These are phyloP conservation scores for Eupelmus urozonus DNA, from an alignment of 2,888 invertebrate species.

Conservation along the genomic window DNA sequence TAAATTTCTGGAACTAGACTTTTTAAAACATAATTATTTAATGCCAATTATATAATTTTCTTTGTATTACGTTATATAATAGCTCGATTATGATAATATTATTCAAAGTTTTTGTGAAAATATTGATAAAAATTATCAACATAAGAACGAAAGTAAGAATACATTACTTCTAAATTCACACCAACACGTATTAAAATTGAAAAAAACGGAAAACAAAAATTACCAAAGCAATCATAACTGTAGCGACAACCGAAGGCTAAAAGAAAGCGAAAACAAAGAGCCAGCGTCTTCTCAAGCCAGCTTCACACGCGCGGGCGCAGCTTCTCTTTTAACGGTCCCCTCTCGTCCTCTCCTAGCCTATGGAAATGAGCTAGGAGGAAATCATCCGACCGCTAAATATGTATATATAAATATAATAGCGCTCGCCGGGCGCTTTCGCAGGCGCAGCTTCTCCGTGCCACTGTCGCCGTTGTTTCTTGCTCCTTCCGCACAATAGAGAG, in stretches of 20 bases:
- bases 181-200: too few relatives aligned
- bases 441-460: slow-evolving; percentile 1
- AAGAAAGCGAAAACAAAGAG: slow-evolving; percentile 11
- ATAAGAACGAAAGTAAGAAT: too few relatives aligned
- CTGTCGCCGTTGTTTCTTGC: slow-evolving; percentile 15
- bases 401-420: neutral
- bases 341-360: slow-evolving; percentile 12
- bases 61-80: too few relatives aligned
- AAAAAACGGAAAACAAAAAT: too few relatives aligned
- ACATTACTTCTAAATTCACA: too few relatives aligned
- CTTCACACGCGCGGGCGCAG: slow-evolving; percentile 24
- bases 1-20: too few relatives aligned
- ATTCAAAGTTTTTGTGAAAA: too few relatives aligned
- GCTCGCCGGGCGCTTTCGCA: neutral
- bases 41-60: too few relatives aligned
- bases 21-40: too few relatives aligned
- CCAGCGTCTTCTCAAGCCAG: neutral
- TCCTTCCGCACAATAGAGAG: slow-evolving; percentile 2
- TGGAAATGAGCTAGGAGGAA: slow-evolving; percentile 43
- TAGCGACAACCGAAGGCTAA: neutral
- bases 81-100: too few relatives aligned
- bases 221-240: too few relatives aligned
- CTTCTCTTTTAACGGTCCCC: slow-evolving; percentile 40
- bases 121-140: too few relatives aligned
- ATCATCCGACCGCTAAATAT: neutral